A percentile compares a stretch with the other conserved stretches of the same genome.
Conservation (phyloP, 2,113 vertebrate genomes). For the Heliornis fulica region DNA sequence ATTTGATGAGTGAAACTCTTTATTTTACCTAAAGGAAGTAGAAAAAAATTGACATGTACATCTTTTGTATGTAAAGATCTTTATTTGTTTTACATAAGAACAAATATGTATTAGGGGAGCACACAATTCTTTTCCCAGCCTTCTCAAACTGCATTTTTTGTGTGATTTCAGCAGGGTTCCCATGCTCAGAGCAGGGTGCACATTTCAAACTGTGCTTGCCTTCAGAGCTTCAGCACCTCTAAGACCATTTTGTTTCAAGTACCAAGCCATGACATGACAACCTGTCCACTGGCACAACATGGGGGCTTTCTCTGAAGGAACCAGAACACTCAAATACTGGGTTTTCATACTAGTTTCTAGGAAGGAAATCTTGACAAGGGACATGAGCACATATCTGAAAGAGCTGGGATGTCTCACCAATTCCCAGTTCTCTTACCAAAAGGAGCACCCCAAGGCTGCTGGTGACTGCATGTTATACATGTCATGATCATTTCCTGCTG, state of each 20-base stretch:
- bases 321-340: not conserved
- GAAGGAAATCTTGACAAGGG: not conserved
- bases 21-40: too few relatives aligned
- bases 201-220: not conserved
- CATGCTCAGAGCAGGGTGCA: not conserved
- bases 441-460: not conserved
- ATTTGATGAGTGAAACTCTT: not conserved
- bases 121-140: not conserved
- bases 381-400: rapidly evolving
- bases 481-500: not conserved
- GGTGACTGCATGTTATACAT: not conserved
- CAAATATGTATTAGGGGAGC: not conserved
- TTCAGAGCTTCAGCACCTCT: not conserved
- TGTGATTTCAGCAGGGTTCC: not conserved
- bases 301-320: not conserved
- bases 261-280: not conserved
- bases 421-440: not conserved
- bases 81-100: not conserved
- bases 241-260: not conserved
- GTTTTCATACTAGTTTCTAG: not conserved
- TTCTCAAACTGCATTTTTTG: not conserved
- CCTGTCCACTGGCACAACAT: not conserved
- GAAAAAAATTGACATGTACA: not conserved
- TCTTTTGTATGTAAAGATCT: not conserved
- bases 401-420: not conserved